Evolutionary conservation across 2,113 vertebrate species (phyloP).

Genomic region (Aplodontia rufa): DNA sequence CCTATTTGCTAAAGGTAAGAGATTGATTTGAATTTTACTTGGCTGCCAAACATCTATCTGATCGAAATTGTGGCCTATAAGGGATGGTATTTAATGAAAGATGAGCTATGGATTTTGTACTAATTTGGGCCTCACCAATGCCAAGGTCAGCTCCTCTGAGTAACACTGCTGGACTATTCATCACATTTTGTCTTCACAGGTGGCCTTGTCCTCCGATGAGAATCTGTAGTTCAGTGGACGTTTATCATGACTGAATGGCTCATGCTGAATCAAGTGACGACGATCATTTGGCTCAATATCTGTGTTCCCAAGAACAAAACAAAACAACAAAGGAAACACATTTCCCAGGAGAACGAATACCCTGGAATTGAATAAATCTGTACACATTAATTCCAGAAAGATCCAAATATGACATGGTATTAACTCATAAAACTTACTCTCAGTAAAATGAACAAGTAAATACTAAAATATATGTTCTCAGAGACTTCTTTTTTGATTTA

Average conservation of each 20-base stretch:
- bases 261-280: conserved; percentile 56
- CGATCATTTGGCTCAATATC: conserved; percentile 49
- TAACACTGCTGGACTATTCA: conserved; percentile 44
- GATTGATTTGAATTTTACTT: conserved; percentile 44
- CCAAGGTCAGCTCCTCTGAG: conserved; percentile 66
- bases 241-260: background rate
- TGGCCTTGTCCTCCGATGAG: conserved; percentile 56
- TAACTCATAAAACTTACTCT: background rate
- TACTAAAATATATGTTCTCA: background rate
- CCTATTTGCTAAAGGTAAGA: conserved; percentile 48
- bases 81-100: conserved; percentile 66
- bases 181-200: conserved; percentile 54
- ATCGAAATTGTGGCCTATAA: background rate
- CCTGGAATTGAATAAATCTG: background rate
- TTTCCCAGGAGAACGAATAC: conserved; percentile 4
- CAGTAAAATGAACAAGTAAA: background rate
- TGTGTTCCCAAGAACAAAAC: background rate
- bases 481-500: background rate
- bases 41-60: conserved; percentile 34
- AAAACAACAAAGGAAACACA: conserved; percentile 25
- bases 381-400: background rate
- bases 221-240: conserved; percentile 54
- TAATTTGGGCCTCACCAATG: conserved; percentile 1
- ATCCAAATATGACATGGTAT: background rate
- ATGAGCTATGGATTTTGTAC: conserved; percentile 55